Conservation (phyloP, 2,888 invertebrate genomes). For the Tuta absoluta region DNA sequence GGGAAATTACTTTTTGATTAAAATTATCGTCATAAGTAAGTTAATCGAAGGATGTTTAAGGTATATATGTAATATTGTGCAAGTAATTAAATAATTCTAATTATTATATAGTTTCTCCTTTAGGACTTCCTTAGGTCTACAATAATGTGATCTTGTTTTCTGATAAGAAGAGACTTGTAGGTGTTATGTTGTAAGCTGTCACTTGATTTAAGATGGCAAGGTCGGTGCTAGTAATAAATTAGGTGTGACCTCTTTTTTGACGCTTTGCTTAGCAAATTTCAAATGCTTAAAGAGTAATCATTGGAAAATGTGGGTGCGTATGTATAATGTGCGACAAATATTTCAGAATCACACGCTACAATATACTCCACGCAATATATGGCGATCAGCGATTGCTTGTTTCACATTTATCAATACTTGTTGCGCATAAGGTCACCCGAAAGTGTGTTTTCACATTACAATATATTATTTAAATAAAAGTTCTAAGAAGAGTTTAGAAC, state of each 20-base stretch:
- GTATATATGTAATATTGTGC: not conserved
- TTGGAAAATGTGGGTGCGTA: too few relatives aligned
- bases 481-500: conserved; percentile 1
- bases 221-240: conserved; percentile 42
- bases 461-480: not conserved
- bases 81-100: not conserved
- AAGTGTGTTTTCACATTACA: not conserved
- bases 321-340: too few relatives aligned
- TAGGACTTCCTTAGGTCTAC: not conserved
- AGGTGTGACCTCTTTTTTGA: conserved; percentile 1
- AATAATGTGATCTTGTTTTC: conserved; percentile 8
- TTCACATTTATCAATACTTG: too few relatives aligned
- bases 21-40: too few relatives aligned
- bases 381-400: too few relatives aligned
- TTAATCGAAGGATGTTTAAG: not conserved
- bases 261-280: too few relatives aligned
- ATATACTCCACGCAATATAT: too few relatives aligned
- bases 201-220: conserved; percentile 52
- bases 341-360: too few relatives aligned
- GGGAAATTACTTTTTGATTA: too few relatives aligned
- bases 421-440: too few relatives aligned
- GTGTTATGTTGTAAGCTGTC: conserved; percentile 66
- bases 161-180: conserved; percentile 64
- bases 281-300: too few relatives aligned
- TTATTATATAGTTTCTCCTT: not conserved